Base-by-base conservation (phyloP, 2,113 vertebrate species). In the Albula glossodonta region DNA sequence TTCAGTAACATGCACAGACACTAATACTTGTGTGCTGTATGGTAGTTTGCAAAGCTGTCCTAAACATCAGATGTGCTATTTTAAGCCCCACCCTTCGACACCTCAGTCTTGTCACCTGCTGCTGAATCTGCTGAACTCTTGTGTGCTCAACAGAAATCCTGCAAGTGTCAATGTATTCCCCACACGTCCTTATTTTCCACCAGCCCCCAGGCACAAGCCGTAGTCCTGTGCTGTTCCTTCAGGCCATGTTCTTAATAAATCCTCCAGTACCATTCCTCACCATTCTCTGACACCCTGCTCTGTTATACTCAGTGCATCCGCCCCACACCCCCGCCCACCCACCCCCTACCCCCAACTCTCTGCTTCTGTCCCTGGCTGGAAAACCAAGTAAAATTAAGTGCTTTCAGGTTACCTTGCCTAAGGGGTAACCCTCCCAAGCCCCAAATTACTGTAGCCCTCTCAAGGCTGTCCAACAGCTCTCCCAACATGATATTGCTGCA, bases 1-100 rank as follows among this genome's bases (percentile, higher is more conserved):
- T 87, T 86, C 89, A 86, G 85, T 87, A 88, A 88, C 88, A 91
- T 87, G 78, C 79, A 5, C 82, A 56, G 13, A 50, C 17, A 15
- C 78, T 12, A 79, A 79, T 50, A 49, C 15, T 10, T 79, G 31
- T 17, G 17, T 48, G 6, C 31, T 79, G 78, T 19, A 49, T 11
- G 4, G 11, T 8, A 19, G 11, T 25, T 2, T 2, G 78, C 13
- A 12, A 17, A 48, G 2, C n/a, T n/a, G 70, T 74, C 70, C 22
- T 31, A 7, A 74, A 74, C 19, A 70, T n/a, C 70, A 10, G 70
- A 74, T 31, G 70, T 31, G 70, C n/a, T 74, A n/a, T 74, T 41
- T n/a, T 66, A 19, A 74, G 1, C n/a, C 70, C 70, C 70, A 1
- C 12, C 1, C 63, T 22, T 22, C 8, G n/a, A 31, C 70, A n/a